Evolutionary conservation across 2,888 invertebrate species (phyloP).

Genomic region (Geophilus truncorum): DNA sequence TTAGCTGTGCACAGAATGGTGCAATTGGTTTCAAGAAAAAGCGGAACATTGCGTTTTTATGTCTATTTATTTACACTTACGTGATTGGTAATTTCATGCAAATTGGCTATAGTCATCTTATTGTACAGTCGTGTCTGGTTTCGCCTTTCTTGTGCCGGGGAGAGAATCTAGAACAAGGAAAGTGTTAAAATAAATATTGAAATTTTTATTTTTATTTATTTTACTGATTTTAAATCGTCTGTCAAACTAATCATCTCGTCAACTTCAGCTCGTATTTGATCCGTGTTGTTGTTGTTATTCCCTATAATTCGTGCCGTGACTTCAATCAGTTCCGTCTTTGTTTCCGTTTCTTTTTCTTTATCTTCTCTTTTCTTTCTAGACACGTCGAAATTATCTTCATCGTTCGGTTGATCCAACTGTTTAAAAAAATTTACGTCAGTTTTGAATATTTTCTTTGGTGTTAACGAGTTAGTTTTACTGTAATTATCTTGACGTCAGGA

Average conservation of each 20-base stretch:
- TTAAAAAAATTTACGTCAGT: background rate
- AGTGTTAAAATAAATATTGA: background rate
- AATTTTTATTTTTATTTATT: background rate
- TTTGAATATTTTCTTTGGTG: background rate
- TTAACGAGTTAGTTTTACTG: background rate
- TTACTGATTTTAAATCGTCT: background rate
- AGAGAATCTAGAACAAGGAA: background rate
- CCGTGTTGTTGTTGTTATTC: background rate
- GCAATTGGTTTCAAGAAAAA: too few species aligned
- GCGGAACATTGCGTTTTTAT: too few species aligned
- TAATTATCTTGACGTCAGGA: background rate
- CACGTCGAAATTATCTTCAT: background rate
- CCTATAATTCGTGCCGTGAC: background rate
- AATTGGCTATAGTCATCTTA: background rate
- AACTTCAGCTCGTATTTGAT: background rate
- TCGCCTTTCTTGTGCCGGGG: background rate
- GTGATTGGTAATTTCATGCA: background rate
- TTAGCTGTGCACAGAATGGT: too few species aligned
- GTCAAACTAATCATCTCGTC: background rate
- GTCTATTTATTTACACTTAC: background rate
- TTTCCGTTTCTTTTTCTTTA: background rate
- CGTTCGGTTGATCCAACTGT: background rate
- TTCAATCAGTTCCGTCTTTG: background rate
- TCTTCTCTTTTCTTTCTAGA: background rate
- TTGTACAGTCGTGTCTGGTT: constrained; percentile 5